Base-by-base conservation (phyloP, 2,888 invertebrate genomes). In the Venusia cambrica region DNA sequence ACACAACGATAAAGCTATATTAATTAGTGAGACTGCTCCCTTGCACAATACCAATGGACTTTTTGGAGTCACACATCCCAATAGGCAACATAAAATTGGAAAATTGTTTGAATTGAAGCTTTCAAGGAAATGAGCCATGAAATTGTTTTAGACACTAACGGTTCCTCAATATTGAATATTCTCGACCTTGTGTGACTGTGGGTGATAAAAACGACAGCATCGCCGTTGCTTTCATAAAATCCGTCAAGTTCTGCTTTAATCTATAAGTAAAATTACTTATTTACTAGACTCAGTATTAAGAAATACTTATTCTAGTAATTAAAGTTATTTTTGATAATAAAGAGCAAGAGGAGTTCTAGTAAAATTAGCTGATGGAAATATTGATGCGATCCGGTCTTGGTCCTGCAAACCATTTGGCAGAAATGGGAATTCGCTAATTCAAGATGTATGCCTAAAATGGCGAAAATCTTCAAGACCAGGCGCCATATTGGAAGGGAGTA, bases 201-300 rank as follows among this genome's bases (percentile, higher is more conserved):
- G 70, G 90, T 5, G 74, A 92, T 32, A 93, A 93, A 76, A 94
- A 1, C 93, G 93, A 57, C n/a, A 93, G 93, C 57, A 89, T 92
- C 1, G 91, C 92, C 2, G 93, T 92, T 68, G 92, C 90, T 0
- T 94, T 91, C 54, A 65, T 94, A n/a, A 76, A 77, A 22, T 90
- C 75, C 35, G 31, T 41, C 2, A 57, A 48, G 31, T 21, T 53
- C 2, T 38, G 64, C 12, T 13, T 24, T 1, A 70, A 69, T 40
- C 41, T 73, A 2, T 48, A 56, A 11, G 52, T n/a, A n/a, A n/a
- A n/a, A n/a, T n/a, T n/a, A n/a, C n/a, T n/a, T n/a, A n/a, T n/a
- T n/a, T n/a, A n/a, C n/a, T n/a, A n/a, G n/a, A n/a, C n/a, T n/a
- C n/a, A n/a, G n/a, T 71, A 0, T 52, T 71, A 4, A 85, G 84